These are phyloP conservation scores for Podocnemis expansa DNA, from an alignment of 2,113 vertebrate genomes.

Conservation along the genomic window DNA sequence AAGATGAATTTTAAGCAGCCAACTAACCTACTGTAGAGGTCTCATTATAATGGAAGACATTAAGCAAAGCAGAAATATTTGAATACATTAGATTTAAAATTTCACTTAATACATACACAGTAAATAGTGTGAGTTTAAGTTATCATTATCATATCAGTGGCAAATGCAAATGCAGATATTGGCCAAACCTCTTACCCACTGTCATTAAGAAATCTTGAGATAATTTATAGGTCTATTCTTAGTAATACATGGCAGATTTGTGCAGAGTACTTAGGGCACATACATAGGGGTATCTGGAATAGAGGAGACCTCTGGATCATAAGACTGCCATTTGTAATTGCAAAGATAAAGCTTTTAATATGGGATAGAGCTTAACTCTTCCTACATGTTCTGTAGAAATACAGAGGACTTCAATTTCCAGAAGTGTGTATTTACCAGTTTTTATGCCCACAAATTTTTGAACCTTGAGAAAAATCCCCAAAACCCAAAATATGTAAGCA, in stretches of 20 bases:
- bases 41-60: constrained; percentile 16
- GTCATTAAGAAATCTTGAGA: neutral
- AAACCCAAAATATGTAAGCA: no score
- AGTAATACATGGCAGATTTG: neutral
- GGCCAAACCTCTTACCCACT: neutral
- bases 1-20: constrained; percentile 31
- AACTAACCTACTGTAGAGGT: neutral
- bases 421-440: neutral
- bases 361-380: neutral
- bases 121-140: neutral
- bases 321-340: neutral
- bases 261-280: neutral
- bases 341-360: neutral
- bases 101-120: neutral
- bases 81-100: constrained; percentile 18
- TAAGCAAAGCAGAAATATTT: constrained; percentile 5
- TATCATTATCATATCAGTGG: neutral
- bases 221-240: neutral
- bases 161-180: constrained; percentile 6
- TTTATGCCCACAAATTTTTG: neutral
- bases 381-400: neutral
- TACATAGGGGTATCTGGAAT: neutral
- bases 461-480: neutral
- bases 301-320: neutral
- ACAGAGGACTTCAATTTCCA: neutral